A percentile compares a stretch with the other conserved stretches of the same genome.
These are phyloP conservation scores for Autographa gamma DNA, from an alignment of 2,888 invertebrate species.

Conservation along the genomic window DNA sequence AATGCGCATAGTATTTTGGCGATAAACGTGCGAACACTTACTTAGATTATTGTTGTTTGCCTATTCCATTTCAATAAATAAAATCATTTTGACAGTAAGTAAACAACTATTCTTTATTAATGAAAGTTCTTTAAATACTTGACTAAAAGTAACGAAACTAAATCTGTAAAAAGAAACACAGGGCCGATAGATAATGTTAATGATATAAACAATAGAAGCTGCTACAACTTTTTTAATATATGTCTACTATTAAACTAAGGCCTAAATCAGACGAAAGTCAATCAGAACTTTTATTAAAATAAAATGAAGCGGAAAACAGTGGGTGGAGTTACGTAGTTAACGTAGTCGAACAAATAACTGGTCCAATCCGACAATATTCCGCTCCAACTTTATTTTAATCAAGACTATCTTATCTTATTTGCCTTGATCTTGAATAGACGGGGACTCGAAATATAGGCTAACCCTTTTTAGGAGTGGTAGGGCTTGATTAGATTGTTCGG, in stretches of 20 bases:
- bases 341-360: not conserved
- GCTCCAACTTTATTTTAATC: conserved; percentile 4
- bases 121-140: too few relatives aligned
- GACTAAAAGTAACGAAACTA: too few relatives aligned
- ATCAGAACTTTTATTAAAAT: not conserved
- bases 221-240: not conserved
- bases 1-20: too few relatives aligned
- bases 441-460: not conserved
- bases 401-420: not conserved
- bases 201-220: too few relatives aligned
- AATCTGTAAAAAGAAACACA: too few relatives aligned
- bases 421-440: not conserved
- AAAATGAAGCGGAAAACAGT: not conserved
- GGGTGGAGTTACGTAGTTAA: not conserved
- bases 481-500: not conserved
- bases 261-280: conserved; percentile 1
- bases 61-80: too few relatives aligned
- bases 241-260: not conserved
- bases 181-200: too few relatives aligned
- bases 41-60: too few relatives aligned
- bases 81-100: too few relatives aligned
- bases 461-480: conserved; percentile 2
- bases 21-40: too few relatives aligned
- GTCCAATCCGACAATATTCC: not conserved
- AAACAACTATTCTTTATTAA: too few relatives aligned